Evolutionary conservation across 1,140 invertebrate genomes (phyloP).

Genomic region (Latrodectus geometricus): DNA sequence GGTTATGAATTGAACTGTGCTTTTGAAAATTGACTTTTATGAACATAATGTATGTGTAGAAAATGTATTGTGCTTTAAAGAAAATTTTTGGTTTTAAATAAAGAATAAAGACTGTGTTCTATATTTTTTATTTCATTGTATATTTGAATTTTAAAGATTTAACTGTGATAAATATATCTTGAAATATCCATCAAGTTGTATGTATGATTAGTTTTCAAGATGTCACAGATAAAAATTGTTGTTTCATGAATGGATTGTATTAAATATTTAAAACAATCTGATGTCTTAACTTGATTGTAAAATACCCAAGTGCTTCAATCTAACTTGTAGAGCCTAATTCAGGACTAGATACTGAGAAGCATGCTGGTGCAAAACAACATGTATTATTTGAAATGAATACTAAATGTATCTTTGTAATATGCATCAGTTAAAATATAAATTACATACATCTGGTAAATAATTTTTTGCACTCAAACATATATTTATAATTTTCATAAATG

Average conservation of each 20-base stretch:
- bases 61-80: neutral
- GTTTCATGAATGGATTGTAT: neutral
- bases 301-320: no score
- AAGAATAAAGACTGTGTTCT: neutral
- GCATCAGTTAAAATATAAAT: no score
- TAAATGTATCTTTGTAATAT: no score
- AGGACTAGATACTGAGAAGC: no score
- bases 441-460: no score
- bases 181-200: slow-evolving; percentile 13
- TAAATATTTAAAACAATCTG: no score
- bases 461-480: no score
- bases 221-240: slow-evolving; percentile 8
- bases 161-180: slow-evolving; percentile 34
- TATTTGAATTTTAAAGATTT: slow-evolving; percentile 17
- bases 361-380: no score
- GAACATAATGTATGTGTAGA: neutral
- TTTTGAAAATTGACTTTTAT: neutral
- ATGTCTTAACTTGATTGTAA: no score
- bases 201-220: neutral
- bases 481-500: no score
- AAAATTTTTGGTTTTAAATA: neutral
- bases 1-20: slow-evolving; percentile 16
- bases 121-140: slow-evolving; percentile 24
- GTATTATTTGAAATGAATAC: no score
- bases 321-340: no score